These are phyloP conservation scores for Gymnarchus niloticus DNA, from an alignment of 2,113 vertebrate genomes.

Conservation along the genomic window DNA sequence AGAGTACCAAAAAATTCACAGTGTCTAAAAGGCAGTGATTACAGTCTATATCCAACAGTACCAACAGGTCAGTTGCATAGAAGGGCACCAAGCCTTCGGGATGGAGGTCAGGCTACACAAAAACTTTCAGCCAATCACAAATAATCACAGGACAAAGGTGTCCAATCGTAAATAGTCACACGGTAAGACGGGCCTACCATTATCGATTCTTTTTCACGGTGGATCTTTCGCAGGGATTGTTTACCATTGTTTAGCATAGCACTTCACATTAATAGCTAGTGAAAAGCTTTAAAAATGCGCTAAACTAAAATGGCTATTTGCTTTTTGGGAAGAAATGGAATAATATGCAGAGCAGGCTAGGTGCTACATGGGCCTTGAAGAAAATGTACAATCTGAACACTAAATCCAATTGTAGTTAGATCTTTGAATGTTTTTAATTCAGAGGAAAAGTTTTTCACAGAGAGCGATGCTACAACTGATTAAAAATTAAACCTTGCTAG, in stretches of 20 bases:
- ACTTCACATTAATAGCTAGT: neutral
- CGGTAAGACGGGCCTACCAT: neutral
- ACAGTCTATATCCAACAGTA: conserved; percentile 82
- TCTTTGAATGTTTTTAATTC: neutral
- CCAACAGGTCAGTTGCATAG: conserved; percentile 86
- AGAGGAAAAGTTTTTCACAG: neutral
- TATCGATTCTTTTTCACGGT: neutral
- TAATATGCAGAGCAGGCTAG: neutral
- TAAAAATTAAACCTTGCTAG: neutral
- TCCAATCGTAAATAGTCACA: neutral
- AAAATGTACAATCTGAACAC: neutral
- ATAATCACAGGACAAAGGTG: neutral
- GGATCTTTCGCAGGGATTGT: neutral
- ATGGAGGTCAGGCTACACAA: conserved; percentile 45
- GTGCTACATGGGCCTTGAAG: neutral
- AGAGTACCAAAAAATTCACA: conserved; percentile 91
- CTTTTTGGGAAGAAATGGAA: neutral
- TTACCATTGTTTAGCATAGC: neutral
- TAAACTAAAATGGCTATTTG: neutral
- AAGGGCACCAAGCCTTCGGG: conserved; percentile 68
- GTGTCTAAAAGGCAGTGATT: conserved; percentile 95
- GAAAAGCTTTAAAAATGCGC: neutral
- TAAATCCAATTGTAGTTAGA: neutral
- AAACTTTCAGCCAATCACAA: neutral
- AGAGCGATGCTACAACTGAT: neutral